Conservation (phyloP, 2,113 vertebrate genomes). For the Apus apus region DNA sequence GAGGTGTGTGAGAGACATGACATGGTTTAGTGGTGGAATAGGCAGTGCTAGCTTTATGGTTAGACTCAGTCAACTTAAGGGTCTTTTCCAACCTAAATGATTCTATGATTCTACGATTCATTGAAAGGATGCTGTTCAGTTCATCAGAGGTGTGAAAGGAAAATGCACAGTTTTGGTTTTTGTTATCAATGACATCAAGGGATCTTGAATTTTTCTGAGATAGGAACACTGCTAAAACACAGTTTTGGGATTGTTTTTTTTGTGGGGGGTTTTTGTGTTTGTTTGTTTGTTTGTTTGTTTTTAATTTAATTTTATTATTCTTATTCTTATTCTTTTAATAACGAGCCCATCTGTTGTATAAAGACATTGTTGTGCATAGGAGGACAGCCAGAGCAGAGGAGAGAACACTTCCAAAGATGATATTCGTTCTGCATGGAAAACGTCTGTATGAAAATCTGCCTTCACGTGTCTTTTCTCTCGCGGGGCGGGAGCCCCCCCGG, state of each 20-base stretch:
- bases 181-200: background rate
- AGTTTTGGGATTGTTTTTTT: background rate
- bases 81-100: background rate
- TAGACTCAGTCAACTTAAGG: background rate
- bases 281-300: background rate
- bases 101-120: background rate
- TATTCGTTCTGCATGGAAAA: fast-evolving
- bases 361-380: fast-evolving
- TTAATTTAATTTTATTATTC: too few relatives aligned
- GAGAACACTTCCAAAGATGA: fast-evolving
- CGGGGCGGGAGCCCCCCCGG: too few relatives aligned
- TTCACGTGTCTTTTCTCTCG: fast-evolving
- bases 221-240: background rate
- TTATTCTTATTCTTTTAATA: background rate
- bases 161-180: background rate
- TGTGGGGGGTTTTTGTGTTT: too few relatives aligned
- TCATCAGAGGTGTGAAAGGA: background rate
- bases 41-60: fast-evolving
- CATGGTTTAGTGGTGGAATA: background rate
- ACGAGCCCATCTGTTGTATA: background rate
- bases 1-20: background rate
- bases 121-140: background rate
- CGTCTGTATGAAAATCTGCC: fast-evolving
- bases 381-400: background rate
- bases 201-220: background rate